These are phyloP conservation scores for Thyatira batis DNA, from an alignment of 2,888 invertebrate species.

Conservation along the genomic window DNA sequence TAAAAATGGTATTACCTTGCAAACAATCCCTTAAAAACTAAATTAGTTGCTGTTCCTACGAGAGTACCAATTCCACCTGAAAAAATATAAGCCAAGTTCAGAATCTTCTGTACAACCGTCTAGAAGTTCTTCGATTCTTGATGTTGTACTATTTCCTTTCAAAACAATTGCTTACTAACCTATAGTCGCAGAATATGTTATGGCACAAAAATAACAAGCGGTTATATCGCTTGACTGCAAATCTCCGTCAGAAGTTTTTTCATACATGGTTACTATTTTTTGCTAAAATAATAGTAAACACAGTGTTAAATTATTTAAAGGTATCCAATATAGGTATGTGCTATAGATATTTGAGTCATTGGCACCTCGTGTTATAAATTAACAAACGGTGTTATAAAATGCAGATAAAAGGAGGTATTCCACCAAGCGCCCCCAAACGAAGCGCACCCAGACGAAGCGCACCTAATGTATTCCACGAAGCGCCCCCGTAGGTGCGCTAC, in stretches of 20 bases:
- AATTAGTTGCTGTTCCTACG: constrained; percentile 88
- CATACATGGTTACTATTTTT: constrained; percentile 82
- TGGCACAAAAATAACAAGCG: constrained; percentile 88
- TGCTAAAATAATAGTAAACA: constrained; percentile 57
- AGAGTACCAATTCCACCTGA: constrained; percentile 87
- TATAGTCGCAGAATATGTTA: constrained; percentile 88
- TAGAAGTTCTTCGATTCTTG: constrained; percentile 2
- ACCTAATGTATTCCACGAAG: too few relatives aligned
- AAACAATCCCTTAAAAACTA: constrained; percentile 82
- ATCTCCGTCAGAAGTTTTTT: constrained; percentile 49
- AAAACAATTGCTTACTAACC: constrained; percentile 55
- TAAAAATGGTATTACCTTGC: constrained; percentile 32
- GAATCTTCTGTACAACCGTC: too few relatives aligned
- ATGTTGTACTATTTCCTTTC: too few relatives aligned
- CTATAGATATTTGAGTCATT: too few relatives aligned
- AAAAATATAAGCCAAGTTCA: constrained; percentile 10
- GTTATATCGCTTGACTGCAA: constrained; percentile 85
- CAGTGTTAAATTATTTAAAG: background rate
- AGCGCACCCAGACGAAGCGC: too few relatives aligned
- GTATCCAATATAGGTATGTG: background rate
- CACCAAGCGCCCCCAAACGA: too few relatives aligned
- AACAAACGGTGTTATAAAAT: too few relatives aligned
- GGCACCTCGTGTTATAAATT: too few relatives aligned
- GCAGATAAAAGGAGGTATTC: too few relatives aligned
- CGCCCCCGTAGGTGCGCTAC: too few relatives aligned